These are phyloP conservation scores for Mugil cephalus DNA, from an alignment of 2,113 vertebrate genomes.

Conservation along the genomic window DNA sequence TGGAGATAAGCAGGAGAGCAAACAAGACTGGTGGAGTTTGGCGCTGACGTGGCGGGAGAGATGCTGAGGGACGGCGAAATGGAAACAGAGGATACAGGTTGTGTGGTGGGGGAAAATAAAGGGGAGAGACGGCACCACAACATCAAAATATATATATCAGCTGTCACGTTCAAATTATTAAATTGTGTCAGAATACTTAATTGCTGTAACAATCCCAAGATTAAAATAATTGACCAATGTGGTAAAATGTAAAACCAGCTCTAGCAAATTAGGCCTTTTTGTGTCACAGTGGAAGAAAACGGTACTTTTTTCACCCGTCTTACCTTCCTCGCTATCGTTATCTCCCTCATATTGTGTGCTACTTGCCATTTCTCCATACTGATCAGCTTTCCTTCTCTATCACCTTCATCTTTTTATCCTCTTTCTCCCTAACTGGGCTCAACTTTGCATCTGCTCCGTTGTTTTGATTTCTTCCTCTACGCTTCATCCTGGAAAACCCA, in stretches of 20 bases:
- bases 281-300: conserved; percentile 32
- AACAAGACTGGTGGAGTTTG: conserved; percentile 47
- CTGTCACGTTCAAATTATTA: conserved; percentile 30
- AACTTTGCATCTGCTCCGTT: conserved; percentile 38
- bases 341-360: conserved; percentile 41
- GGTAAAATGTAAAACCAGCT: conserved; percentile 34
- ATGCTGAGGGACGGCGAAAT: neutral
- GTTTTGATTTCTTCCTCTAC: conserved; percentile 41
- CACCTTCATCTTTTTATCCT: conserved; percentile 29
- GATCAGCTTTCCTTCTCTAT: conserved; percentile 33
- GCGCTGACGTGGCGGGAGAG: conserved; percentile 1
- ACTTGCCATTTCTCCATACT: conserved; percentile 20
- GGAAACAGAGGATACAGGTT: neutral
- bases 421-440: conserved; percentile 31
- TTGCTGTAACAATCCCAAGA: conserved; percentile 8
- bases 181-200: conserved; percentile 33
- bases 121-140: neutral
- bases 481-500: conserved; percentile 25
- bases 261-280: conserved; percentile 43
- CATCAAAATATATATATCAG: conserved; percentile 11
- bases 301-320: conserved; percentile 16
- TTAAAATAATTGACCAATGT: conserved; percentile 33
- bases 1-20: conserved; percentile 62
- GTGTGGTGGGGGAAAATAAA: conserved; percentile 1
- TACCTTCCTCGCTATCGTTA: conserved; percentile 33